Conservation (phyloP, 2,888 invertebrate species). For the Sarcophaga subvicina region DNA sequence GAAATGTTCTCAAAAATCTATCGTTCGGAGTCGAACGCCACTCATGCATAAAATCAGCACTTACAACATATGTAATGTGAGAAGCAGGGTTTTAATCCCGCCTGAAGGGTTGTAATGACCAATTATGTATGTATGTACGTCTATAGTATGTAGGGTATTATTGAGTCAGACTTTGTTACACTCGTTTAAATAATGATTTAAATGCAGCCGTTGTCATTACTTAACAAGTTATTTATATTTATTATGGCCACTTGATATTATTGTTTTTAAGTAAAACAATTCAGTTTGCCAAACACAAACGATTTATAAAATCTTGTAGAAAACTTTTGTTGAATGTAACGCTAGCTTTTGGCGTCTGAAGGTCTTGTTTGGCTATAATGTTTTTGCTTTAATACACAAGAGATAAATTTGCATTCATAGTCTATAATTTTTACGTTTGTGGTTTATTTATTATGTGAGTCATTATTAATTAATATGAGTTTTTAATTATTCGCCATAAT, state of each 20-base stretch:
- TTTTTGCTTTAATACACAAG: conserved; percentile 10
- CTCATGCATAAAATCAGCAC: too few relatives aligned
- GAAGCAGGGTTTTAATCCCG: too few relatives aligned
- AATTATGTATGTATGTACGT: too few relatives aligned
- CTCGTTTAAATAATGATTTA: conserved; percentile 51
- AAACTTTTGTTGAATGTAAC: conserved; percentile 27
- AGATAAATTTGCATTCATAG: conserved; percentile 40
- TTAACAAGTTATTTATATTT: conserved; percentile 29
- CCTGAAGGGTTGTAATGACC: too few relatives aligned
- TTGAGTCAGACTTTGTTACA: neutral
- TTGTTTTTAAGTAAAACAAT: conserved; percentile 3
- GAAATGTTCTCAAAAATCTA: too few relatives aligned
- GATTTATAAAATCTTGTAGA: neutral
- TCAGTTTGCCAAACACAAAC: conserved; percentile 3
- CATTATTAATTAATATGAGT: conserved; percentile 62
- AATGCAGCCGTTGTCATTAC: conserved; percentile 59
- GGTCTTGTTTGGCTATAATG: conserved; percentile 56
- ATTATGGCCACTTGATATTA: neutral
- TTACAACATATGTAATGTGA: too few relatives aligned
- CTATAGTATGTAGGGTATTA: neutral
- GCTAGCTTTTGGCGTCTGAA: conserved; percentile 67
- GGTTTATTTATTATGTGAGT: conserved; percentile 52
- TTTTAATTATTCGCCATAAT: conserved; percentile 52
- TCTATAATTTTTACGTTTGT: conserved; percentile 7
- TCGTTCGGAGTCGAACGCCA: too few relatives aligned